Evolutionary conservation across 2,113 vertebrate species (phyloP).

Genomic region (Calonectris borealis): DNA sequence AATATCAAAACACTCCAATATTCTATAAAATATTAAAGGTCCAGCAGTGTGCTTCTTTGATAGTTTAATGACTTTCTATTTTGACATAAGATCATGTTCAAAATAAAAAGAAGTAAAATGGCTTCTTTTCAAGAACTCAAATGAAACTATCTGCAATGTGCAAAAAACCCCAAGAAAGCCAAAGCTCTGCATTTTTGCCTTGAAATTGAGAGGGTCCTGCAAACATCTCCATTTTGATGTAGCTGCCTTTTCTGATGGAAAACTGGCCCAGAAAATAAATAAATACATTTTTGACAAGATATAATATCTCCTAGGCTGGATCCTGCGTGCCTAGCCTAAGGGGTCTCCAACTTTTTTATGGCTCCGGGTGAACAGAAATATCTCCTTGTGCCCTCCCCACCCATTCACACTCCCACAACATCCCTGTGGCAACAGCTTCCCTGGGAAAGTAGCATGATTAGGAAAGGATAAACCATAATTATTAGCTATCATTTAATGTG

Average conservation of each 20-base stretch:
- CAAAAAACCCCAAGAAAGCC: background rate
- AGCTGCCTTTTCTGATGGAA: background rate
- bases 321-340: background rate
- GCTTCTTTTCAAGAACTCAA: background rate
- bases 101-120: background rate
- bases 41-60: background rate
- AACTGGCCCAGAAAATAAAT: background rate
- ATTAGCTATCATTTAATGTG: conserved; percentile 51
- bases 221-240: background rate
- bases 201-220: background rate
- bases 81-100: background rate
- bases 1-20: background rate
- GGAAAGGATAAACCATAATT: conserved; percentile 49
- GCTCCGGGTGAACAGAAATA: conserved; percentile 13
- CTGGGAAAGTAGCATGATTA: conserved; percentile 46
- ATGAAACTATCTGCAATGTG: background rate
- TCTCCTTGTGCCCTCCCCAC: conserved; percentile 27
- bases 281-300: background rate
- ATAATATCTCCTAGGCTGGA: background rate
- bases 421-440: conserved; percentile 59
- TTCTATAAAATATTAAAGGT: background rate
- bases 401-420: conserved; percentile 39
- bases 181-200: background rate
- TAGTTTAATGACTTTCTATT: background rate
- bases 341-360: conserved; percentile 31